Evolutionary conservation across 2,797 vertebrate genomes (phyloP).

Genomic region (Urocyon cinereoargenteus): DNA sequence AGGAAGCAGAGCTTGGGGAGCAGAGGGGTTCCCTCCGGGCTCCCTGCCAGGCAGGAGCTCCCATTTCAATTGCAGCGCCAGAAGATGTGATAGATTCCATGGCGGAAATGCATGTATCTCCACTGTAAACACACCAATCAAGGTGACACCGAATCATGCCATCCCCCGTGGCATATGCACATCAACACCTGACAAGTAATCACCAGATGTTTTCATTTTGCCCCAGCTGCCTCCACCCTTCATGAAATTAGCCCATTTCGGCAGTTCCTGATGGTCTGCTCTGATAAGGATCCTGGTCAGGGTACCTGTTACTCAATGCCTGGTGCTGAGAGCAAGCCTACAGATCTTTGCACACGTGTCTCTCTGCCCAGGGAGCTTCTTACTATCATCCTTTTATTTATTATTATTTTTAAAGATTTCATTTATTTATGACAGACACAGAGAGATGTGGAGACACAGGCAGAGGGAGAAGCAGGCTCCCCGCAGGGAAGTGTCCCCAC

Average conservation of each 20-base stretch:
- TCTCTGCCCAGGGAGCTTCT: background rate
- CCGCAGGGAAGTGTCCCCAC: no score
- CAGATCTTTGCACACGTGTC: background rate
- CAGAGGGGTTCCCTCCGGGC: background rate
- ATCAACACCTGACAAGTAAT: background rate
- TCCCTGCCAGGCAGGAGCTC: background rate
- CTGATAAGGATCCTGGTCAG: fast-evolving
- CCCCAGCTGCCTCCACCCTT: background rate
- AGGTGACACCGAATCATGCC: background rate
- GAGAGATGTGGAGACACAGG: no score
- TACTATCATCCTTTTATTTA: background rate
- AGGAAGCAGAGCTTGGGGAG: background rate
- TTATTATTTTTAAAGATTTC: no score
- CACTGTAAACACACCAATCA: background rate
- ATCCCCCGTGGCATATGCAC: background rate
- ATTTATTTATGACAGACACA: no score
- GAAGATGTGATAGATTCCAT: background rate
- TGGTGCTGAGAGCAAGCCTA: background rate
- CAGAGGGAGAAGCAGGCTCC: no score
- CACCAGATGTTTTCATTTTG: background rate
- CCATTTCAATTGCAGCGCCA: fast-evolving
- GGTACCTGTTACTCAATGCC: background rate
- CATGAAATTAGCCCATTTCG: background rate
- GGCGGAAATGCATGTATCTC: no score
- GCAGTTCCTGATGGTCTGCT: background rate